Percentiles rank a stretch among this genome's conserved stretches.
These are phyloP conservation scores for Coenobita brevimanus DNA, from an alignment of 1,140 invertebrate genomes.

Conservation along the genomic window DNA sequence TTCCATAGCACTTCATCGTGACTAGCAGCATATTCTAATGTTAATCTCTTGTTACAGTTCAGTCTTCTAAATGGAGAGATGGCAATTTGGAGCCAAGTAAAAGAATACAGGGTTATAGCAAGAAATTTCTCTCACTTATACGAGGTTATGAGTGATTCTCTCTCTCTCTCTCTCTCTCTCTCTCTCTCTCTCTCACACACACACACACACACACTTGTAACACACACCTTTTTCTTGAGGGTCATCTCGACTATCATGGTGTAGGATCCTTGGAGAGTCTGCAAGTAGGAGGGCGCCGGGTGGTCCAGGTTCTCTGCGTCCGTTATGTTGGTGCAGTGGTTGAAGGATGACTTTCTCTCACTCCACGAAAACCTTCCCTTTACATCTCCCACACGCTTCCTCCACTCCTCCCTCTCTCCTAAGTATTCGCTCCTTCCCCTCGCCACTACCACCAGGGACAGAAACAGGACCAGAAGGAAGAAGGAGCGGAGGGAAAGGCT, in stretches of 20 bases:
- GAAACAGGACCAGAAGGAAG: neutral
- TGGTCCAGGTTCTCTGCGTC: neutral
- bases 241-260: neutral
- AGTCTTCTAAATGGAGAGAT: too few species aligned
- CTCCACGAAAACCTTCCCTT: too few species aligned
- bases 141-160: too few species aligned
- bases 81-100: too few species aligned
- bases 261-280: neutral
- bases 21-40: too few species aligned
- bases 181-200: neutral
- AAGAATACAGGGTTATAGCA: too few species aligned
- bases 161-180: too few species aligned
- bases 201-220: neutral
- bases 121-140: too few species aligned
- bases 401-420: neutral
- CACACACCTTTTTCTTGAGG: neutral
- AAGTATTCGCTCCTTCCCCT: too few species aligned
- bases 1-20: too few species aligned
- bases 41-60: too few species aligned
- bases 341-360: slow-evolving; percentile 3
- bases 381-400: neutral
- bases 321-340: neutral
- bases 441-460: neutral
- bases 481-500: too few species aligned
- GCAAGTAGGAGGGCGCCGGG: neutral